Evolutionary conservation across 2,888 invertebrate species (phyloP).

Genomic region (Acanthoscelides obtectus): DNA sequence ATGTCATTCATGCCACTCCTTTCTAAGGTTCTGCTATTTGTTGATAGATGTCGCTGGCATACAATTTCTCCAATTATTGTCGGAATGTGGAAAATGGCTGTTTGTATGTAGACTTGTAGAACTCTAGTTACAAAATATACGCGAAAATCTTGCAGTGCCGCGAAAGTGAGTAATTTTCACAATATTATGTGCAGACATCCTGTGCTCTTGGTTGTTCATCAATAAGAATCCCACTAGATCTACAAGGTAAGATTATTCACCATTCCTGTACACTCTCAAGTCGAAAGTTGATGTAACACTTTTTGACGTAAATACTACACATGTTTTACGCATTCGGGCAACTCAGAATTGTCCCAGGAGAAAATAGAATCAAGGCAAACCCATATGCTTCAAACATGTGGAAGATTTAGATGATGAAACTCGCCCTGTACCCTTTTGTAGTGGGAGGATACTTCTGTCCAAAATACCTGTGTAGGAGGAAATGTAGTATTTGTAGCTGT

Average conservation of each 20-base stretch:
- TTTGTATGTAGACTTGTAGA: conserved; percentile 5
- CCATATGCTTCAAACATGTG: background rate
- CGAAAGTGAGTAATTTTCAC: background rate
- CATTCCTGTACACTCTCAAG: background rate
- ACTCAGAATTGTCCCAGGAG: background rate
- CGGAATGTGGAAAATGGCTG: conserved; percentile 16
- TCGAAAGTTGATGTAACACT: background rate
- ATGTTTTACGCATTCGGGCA: background rate
- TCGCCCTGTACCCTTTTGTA: background rate
- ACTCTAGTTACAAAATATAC: background rate
- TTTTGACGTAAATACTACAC: background rate
- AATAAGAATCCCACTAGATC: background rate
- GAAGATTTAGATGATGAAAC: background rate
- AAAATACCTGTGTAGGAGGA: background rate
- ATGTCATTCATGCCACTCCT: background rate
- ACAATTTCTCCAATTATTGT: conserved; percentile 4
- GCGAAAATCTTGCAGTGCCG: background rate
- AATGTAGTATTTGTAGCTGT: too few species aligned
- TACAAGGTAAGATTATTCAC: background rate
- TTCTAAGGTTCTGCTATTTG: background rate
- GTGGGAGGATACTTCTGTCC: background rate
- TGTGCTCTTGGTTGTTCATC: background rate
- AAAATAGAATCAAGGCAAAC: background rate
- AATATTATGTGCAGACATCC: background rate
- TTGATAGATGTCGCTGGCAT: conserved; percentile 6